A percentile compares a stretch with the other conserved stretches of the same genome.
Evolutionary conservation across 2,113 vertebrate genomes (phyloP).

Genomic region (Phrynosoma blainvillii): DNA sequence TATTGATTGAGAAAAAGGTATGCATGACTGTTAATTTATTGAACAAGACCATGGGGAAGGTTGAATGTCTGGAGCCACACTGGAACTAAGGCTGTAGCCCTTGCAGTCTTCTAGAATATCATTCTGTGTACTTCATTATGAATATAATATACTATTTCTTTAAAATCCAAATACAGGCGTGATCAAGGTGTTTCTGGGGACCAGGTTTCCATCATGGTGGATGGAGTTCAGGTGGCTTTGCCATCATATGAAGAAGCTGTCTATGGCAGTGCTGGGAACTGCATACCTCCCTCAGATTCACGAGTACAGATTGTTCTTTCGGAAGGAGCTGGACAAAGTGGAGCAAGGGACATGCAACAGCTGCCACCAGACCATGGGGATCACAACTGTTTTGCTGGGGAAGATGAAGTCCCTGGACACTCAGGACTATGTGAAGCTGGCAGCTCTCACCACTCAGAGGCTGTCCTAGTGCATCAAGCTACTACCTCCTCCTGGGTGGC

Average conservation of each 20-base stretch:
- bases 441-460: slow-evolving; percentile 87
- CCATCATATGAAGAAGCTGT: slow-evolving; percentile 98
- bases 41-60: neutral
- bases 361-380: slow-evolving; percentile 63
- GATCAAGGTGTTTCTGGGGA: slow-evolving; percentile 94
- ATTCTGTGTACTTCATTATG: neutral
- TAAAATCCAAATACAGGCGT: slow-evolving; percentile 77
- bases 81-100: neutral
- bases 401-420: slow-evolving; percentile 77
- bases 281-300: slow-evolving; percentile 82
- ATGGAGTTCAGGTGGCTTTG: slow-evolving; percentile 93
- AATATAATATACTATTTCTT: neutral
- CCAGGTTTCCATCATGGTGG: slow-evolving; percentile 93
- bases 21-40: neutral
- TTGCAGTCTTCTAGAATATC: neutral
- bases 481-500: slow-evolving; percentile 87
- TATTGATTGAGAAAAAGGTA: neutral
- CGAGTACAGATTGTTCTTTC: slow-evolving; percentile 95
- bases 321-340: slow-evolving; percentile 77
- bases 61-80: neutral
- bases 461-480: slow-evolving; percentile 89
- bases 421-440: slow-evolving; percentile 85
- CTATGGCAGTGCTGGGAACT: slow-evolving; percentile 88
- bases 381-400: slow-evolving; percentile 73
- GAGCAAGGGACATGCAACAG: slow-evolving; percentile 67